These are phyloP conservation scores for Zaprionus taronus DNA, from an alignment of 1,140 invertebrate genomes.

Conservation along the genomic window DNA sequence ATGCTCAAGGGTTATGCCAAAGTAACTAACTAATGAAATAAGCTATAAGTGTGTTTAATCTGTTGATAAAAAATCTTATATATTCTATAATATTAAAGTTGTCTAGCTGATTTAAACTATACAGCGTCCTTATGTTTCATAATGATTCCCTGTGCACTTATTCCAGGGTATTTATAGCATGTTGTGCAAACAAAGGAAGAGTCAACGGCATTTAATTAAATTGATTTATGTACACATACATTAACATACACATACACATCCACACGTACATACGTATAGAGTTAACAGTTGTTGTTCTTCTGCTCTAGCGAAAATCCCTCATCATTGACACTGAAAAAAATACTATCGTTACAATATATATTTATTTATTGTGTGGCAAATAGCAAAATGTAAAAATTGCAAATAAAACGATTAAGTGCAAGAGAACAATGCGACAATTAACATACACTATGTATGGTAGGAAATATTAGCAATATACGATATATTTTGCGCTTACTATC, in stretches of 20 bases:
- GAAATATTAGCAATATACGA: not conserved
- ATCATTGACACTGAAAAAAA: slow-evolving; percentile 42
- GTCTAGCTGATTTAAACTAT: not conserved
- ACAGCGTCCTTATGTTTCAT: not conserved
- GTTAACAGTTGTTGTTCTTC: slow-evolving; percentile 15
- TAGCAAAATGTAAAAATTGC: not conserved
- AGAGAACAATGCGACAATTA: not conserved
- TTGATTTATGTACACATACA: slow-evolving; percentile 60
- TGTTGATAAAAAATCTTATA: no score
- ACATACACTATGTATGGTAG: not conserved
- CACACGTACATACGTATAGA: not conserved
- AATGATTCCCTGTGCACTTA: not conserved
- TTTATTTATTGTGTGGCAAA: slow-evolving; percentile 28
- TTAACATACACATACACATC: not conserved
- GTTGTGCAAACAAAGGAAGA: slow-evolving; percentile 7
- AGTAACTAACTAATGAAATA: not conserved
- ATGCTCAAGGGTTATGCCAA: not conserved
- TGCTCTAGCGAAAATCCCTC: slow-evolving; percentile 27
- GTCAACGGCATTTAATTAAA: slow-evolving; percentile 71
- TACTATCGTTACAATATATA: slow-evolving; percentile 41
- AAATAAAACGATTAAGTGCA: not conserved
- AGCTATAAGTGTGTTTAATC: no score
- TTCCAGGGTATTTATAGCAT: not conserved
- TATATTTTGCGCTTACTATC: not conserved
- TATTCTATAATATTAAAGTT: not conserved